phyloP scores from a whole-genome alignment of 37 sponge, comb jelly and placozoan genomes.

The Diacarnus erythraeanus region DNA sequence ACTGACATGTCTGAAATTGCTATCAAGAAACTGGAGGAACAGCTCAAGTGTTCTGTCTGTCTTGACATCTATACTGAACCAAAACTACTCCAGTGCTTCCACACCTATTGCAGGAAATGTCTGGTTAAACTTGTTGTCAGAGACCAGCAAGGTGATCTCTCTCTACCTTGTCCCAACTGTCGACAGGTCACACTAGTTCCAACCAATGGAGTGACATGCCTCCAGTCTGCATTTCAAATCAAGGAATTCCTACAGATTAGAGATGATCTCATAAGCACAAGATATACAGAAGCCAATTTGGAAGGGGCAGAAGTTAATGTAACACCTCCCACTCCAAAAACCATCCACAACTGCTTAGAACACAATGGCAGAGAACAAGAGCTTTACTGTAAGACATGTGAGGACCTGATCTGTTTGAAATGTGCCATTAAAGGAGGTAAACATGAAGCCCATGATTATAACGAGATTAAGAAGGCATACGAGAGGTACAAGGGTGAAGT shows the following conservation, averaged over 20 bases:
- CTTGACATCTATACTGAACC: slow-evolving; percentile 30
- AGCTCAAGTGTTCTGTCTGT: slow-evolving; percentile 30
- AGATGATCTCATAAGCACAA: background rate
- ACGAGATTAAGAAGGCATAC: slow-evolving; percentile 2
- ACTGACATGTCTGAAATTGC: slow-evolving; percentile 21
- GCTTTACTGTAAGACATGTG: slow-evolving; percentile 43
- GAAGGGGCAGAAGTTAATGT: background rate
- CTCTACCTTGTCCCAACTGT: slow-evolving; percentile 20
- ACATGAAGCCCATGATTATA: slow-evolving; percentile 31
- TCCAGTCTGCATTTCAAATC: slow-evolving; percentile 24
- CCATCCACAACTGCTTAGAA: background rate
- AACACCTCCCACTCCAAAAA: background rate
- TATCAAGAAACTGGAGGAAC: slow-evolving; percentile 29
- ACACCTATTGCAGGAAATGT: slow-evolving; percentile 26
- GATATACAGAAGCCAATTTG: background rate
- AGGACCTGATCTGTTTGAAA: slow-evolving; percentile 33
- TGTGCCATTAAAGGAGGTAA: slow-evolving; percentile 16
- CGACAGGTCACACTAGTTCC: background rate
- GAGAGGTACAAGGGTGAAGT: slow-evolving; percentile 29
- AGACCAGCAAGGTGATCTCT: slow-evolving; percentile 6
- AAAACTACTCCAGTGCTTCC: slow-evolving; percentile 30
- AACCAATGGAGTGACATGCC: background rate
- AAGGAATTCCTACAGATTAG: slow-evolving; percentile 6
- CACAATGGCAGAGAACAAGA: slow-evolving; percentile 24
- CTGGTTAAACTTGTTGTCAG: slow-evolving; percentile 8